Conservation (phyloP, 2,113 vertebrate species). For the Garra rufa region DNA sequence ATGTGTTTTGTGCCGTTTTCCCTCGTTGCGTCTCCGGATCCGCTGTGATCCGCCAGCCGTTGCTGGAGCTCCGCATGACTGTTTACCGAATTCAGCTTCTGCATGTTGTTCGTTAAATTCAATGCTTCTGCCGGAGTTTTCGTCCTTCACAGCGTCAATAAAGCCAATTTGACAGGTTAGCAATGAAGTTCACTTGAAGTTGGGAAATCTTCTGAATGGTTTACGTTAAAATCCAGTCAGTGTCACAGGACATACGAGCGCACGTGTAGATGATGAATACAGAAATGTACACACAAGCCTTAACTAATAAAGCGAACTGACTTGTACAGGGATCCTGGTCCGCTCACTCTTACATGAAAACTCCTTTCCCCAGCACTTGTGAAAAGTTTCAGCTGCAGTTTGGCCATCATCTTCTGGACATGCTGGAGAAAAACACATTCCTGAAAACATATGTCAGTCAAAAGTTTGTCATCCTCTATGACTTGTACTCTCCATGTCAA, state of each 20-base stretch:
- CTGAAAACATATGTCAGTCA: constrained; percentile 35
- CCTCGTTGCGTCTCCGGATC: constrained; percentile 66
- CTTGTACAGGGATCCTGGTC: constrained; percentile 4
- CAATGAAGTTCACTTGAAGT: neutral
- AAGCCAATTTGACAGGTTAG: neutral
- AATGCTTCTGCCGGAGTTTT: neutral
- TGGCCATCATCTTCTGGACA: constrained; percentile 34
- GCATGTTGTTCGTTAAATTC: constrained; percentile 63
- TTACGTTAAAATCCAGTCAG: constrained; percentile 9
- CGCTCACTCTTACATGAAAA: constrained; percentile 4
- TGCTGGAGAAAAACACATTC: constrained; percentile 30
- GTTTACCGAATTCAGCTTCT: constrained; percentile 71
- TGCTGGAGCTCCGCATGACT: constrained; percentile 70
- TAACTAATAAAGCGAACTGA: constrained; percentile 15
- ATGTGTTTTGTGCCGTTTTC: constrained; percentile 75
- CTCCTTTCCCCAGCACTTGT: constrained; percentile 22
- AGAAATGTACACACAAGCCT: neutral
- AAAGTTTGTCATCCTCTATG: constrained; percentile 18
- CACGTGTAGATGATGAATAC: neutral
- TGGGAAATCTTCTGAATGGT: neutral
- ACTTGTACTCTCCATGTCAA: constrained; percentile 9
- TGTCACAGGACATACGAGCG: neutral
- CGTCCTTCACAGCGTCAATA: neutral
- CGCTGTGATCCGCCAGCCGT: constrained; percentile 70
- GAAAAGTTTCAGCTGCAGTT: constrained; percentile 38